Base-by-base conservation (phyloP, 2,113 vertebrate genomes). In the Brienomyrus longianalis region DNA sequence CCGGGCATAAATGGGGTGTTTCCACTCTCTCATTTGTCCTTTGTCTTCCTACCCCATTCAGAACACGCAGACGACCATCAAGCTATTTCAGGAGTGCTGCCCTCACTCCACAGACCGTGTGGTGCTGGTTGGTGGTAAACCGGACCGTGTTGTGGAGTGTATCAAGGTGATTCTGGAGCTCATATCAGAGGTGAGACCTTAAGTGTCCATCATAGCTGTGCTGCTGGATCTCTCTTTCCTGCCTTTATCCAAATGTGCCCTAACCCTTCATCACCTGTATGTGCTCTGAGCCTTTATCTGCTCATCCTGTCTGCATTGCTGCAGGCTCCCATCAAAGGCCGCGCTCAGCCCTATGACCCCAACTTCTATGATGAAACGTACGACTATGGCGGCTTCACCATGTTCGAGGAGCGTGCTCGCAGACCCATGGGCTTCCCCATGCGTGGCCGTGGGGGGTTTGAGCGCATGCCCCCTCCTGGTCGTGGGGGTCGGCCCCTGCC, bases 21-120 rank as follows among this genome's bases (percentile, higher is more conserved):
- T 50, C 21, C 45, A 45, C 21, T 0, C 47, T 50, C 47, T 47
- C 6, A 47, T 85, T 50, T n/a, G 43, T 84, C 15, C 35, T 80
- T 19, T 2, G 35, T 7, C 35, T 19, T 86, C n/a, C 83, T 3
- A 59, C 31, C 88, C 48, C 90, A 7, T 92, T 4, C 87, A 99
- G 98, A 99, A 98, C 92, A 99, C 98, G 91, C 98, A 99, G 92
- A 99, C 98, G 89, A 99, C 98, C 91, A 99, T 99, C 96, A 99
- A 99, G 94, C 95, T 99, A 88, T 99, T 99, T 94, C 98, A 99
- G 93, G 98, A 99, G 90, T 99, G 98, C 93, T 99, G 98, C 93
- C 98, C 98, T 92, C 98, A 99, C 96, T 99, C 98, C 1, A 99
- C 98, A 27, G 98, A 99, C 92, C 96, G 98, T 91, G 98, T 99